These are phyloP conservation scores for Allobates femoralis DNA, from an alignment of 2,797 vertebrate genomes.

Conservation along the genomic window DNA sequence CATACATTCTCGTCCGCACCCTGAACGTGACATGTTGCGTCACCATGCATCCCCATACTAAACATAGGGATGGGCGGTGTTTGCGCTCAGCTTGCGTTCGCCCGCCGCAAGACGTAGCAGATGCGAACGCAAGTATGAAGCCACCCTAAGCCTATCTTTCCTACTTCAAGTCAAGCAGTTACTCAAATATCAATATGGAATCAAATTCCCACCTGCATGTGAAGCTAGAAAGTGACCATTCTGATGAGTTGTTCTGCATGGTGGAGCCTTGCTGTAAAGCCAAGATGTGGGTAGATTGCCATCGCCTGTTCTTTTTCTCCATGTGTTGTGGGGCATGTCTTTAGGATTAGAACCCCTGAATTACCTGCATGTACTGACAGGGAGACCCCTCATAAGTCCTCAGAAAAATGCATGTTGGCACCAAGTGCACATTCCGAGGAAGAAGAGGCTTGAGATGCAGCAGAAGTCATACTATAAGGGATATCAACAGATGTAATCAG, in stretches of 20 bases:
- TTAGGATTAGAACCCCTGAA: constrained; percentile 56
- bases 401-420: constrained; percentile 39
- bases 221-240: not conserved
- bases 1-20: too few relatives aligned
- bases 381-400: constrained; percentile 37
- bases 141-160: too few relatives aligned
- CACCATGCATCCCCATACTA: too few relatives aligned
- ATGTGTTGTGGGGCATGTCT: constrained; percentile 54
- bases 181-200: not conserved
- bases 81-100: too few relatives aligned
- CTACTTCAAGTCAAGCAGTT: not conserved
- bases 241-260: not conserved
- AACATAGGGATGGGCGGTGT: too few relatives aligned
- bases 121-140: too few relatives aligned
- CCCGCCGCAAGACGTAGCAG: too few relatives aligned
- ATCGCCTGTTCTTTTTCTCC: constrained; percentile 45
- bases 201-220: not conserved
- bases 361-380: constrained; percentile 55
- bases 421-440: constrained; percentile 47
- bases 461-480: not conserved
- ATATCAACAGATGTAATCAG: too few relatives aligned
- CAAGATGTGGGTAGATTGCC: constrained; percentile 48
- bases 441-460: constrained; percentile 25
- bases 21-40: too few relatives aligned
- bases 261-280: not conserved